Percentiles rank a stretch among this genome's conserved stretches.
These are phyloP conservation scores for Oxystoma pomonae DNA, from an alignment of 2,888 invertebrate genomes.

Conservation along the genomic window DNA sequence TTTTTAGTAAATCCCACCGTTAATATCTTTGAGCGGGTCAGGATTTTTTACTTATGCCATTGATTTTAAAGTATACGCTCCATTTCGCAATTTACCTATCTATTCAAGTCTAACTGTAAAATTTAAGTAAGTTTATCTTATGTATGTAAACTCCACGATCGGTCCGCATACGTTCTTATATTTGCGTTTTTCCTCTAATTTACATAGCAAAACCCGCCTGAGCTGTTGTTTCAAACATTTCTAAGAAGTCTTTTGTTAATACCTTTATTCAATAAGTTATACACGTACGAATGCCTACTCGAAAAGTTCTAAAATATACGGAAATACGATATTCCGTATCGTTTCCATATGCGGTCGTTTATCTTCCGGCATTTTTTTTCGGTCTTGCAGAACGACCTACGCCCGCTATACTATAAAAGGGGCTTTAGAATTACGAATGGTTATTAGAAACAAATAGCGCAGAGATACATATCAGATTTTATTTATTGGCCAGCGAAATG, in stretches of 20 bases:
- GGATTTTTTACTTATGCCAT: no score
- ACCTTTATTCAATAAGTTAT: background rate
- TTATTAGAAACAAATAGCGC: no score
- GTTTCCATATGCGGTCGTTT: no score
- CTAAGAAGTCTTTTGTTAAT: background rate
- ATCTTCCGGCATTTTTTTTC: no score
- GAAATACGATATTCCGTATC: background rate
- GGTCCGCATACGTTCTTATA: background rate
- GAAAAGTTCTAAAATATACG: background rate
- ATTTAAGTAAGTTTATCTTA: background rate
- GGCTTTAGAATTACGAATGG: no score
- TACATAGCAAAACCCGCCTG: background rate
- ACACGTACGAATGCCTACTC: background rate
- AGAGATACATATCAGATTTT: no score
- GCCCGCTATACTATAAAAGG: no score
- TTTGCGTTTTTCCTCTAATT: background rate
- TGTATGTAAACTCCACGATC: background rate
- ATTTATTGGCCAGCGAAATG: no score
- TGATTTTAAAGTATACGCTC: no score
- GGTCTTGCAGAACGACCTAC: no score
- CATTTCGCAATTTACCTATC: background rate
- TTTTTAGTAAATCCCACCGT: no score
- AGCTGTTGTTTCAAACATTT: background rate
- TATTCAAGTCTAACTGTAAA: background rate
- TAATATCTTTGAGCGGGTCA: no score